A percentile compares a stretch with the other conserved stretches of the same genome.
phyloP scores from a whole-genome alignment of 2,888 invertebrate species.

The Chrysotoxum bicinctum region DNA sequence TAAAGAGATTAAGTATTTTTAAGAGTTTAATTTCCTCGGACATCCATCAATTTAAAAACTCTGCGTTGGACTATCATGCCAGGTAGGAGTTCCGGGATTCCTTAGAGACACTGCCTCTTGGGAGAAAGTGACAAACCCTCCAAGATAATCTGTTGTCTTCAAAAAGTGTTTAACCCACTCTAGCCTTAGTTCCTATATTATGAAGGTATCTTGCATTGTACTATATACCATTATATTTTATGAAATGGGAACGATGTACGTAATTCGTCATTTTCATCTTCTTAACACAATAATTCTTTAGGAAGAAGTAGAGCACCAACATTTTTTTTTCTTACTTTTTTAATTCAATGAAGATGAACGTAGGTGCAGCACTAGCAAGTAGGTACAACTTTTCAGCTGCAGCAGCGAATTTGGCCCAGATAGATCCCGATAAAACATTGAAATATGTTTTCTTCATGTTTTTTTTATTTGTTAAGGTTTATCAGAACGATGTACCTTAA shows the following conservation, averaged over 20 bases:
- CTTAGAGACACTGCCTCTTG: too few species aligned
- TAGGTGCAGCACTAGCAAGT: constrained; percentile 51
- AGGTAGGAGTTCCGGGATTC: too few species aligned
- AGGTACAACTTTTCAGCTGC: constrained; percentile 41
- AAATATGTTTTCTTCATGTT: constrained; percentile 7
- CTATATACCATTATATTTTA: too few species aligned
- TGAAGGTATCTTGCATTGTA: too few species aligned
- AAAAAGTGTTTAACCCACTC: too few species aligned
- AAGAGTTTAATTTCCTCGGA: too few species aligned
- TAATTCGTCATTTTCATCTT: neutral
- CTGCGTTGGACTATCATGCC: too few species aligned
- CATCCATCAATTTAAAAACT: too few species aligned
- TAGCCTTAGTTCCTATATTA: too few species aligned
- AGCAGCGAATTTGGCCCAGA: constrained; percentile 62
- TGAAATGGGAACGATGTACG: neutral
- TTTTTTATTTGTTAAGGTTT: neutral
- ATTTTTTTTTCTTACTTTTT: neutral
- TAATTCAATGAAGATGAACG: constrained; percentile 24
- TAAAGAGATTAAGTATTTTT: too few species aligned
- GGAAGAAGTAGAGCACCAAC: constrained; percentile 27
- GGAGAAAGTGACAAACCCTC: too few species aligned
- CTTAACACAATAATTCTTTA: neutral
- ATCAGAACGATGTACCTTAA: constrained; percentile 52
- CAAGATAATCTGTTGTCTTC: too few species aligned
- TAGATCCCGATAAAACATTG: constrained; percentile 57